Evolutionary conservation across 2,888 invertebrate species (phyloP), one percentile per base, ranked within the genome.

Genomic region (Criorhina ranunculi): DNA sequence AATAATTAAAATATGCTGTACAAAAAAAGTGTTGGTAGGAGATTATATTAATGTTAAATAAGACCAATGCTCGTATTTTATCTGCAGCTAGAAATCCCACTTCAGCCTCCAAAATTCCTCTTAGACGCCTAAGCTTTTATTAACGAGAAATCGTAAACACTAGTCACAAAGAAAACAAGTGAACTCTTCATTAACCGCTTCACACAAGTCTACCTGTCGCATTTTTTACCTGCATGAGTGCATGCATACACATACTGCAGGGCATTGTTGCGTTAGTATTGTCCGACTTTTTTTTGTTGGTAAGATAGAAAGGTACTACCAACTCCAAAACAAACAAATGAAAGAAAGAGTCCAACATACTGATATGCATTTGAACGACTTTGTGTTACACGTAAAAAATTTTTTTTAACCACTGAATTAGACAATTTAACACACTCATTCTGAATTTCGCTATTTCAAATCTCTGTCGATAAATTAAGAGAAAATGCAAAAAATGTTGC

Each of bases 391-490:
- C 59, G 15, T 46, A 49, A n/a, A n/a, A n/a, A n/a, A n/a, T 29
- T 46, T 59, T 37, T 24, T 46, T 40, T 19, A 4, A n/a, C 35
- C 33, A 33, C 15, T 55, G n/a, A 79, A 57, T 64, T 73, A 44
- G 40, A 46, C 69, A 75, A 73, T 64, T 80, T 70, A 75, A 83
- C 73, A 83, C 79, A 83, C 73, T 67, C 79, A 83, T 78, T 69
- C 69, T 49, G 69, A 49, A 55, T 55, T 77, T 76, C 46, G 53
- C 53, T 40, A 37, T 37, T 66, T 31, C 15, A 15, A 55, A 55
- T 12, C 35, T 46, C 4, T 12, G 44, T 9, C 15, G 42, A 19
- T 15, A 57, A 5, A 24, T 1, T 31, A 40, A 40, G 33, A 42
- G 24, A n/a, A 51, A 51, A 11, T 29, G 7, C 11, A 37, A 2